These are phyloP conservation scores for Phyllostomus hastatus DNA, from an alignment of 2,113 vertebrate genomes.

Conservation along the genomic window DNA sequence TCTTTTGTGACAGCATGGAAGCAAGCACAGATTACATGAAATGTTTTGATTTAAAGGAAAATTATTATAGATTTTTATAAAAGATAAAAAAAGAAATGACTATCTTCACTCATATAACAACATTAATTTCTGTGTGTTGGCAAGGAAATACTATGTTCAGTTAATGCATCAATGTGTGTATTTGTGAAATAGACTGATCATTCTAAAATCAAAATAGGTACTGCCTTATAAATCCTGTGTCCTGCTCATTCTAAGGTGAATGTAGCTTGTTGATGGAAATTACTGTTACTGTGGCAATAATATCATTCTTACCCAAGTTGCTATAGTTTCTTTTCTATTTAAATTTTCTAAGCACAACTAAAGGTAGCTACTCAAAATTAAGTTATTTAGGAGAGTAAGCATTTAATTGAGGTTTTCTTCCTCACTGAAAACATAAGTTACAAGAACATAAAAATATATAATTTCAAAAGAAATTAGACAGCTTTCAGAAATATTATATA, in stretches of 20 bases:
- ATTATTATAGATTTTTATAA: not conserved
- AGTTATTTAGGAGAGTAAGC: not conserved
- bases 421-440: not conserved
- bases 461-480: not conserved
- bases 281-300: not conserved
- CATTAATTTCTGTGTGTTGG: not conserved
- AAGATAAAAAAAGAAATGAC: not conserved
- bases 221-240: not conserved
- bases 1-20: no score
- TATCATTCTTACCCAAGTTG: not conserved
- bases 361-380: not conserved
- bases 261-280: not conserved
- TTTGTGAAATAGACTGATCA: not conserved
- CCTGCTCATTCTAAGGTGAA: not conserved
- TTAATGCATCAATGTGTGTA: not conserved
- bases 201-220: not conserved
- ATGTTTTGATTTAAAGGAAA: not conserved
- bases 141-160: not conserved
- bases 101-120: not conserved
- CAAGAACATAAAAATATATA: not conserved
- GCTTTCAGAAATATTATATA: not conserved
- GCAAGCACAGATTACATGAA: not conserved
- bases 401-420: not conserved
- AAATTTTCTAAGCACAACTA: not conserved
- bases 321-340: not conserved